A percentile compares a stretch with the other conserved stretches of the same genome.
Conservation (phyloP, 2,113 vertebrate species). For the Brachyhypopomus occidentalis region DNA sequence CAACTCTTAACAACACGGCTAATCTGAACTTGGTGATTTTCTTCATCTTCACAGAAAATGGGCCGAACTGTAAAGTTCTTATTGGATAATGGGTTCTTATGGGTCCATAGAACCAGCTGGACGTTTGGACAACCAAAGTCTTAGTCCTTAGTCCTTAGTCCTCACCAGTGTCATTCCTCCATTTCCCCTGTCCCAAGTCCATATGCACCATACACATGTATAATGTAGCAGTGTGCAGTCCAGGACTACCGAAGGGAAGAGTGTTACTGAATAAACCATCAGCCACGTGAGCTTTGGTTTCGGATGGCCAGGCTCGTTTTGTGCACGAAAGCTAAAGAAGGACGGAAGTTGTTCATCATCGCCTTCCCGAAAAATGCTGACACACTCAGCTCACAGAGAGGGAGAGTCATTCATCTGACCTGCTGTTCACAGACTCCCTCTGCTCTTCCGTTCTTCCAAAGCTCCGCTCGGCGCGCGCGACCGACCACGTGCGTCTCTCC, state of each 20-base stretch:
- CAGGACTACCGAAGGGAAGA: neutral
- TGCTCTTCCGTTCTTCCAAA: slow-evolving; percentile 1
- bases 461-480: neutral
- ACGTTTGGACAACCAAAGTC: neutral
- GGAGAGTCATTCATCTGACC: slow-evolving; percentile 30
- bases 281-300: neutral
- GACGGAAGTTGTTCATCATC: slow-evolving; percentile 24
- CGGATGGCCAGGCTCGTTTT: neutral
- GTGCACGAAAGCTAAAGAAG: neutral
- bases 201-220: slow-evolving; percentile 6
- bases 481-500: neutral
- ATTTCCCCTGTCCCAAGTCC: neutral
- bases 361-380: slow-evolving; percentile 16
- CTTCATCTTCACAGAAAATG: neutral
- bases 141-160: neutral
- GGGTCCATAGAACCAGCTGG: no score
- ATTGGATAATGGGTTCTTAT: no score
- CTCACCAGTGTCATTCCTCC: neutral
- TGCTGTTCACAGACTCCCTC: neutral
- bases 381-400: neutral
- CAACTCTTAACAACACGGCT: neutral
- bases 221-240: neutral
- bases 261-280: slow-evolving; percentile 34
- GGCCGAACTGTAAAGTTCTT: neutral
- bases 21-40: neutral